Evolutionary conservation across 1,140 invertebrate species (phyloP).

Genomic region (Gonatopus flavifemur): DNA sequence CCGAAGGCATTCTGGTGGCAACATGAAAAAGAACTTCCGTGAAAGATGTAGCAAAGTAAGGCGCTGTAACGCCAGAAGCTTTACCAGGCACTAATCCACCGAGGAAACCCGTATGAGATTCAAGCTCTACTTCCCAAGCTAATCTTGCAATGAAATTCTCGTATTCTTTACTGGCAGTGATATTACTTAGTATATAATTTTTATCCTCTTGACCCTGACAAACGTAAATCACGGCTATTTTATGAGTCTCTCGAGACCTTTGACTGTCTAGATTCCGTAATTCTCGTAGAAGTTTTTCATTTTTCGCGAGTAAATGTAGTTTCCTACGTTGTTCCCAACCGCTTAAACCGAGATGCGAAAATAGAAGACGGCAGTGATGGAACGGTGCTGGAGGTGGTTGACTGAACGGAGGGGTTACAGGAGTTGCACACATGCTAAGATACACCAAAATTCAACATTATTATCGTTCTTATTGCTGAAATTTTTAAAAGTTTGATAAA

Average conservation of each 20-base stretch:
- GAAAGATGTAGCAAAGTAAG: conserved; percentile 94
- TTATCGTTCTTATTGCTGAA: conserved; percentile 1
- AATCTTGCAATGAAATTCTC: conserved; percentile 93
- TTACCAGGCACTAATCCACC: conserved; percentile 93
- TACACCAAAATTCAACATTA: background rate
- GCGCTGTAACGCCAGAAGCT: conserved; percentile 87
- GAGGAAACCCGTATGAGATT: conserved; percentile 93
- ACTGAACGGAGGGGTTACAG: conserved; percentile 42
- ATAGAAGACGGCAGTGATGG: conserved; percentile 82
- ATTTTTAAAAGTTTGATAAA: background rate
- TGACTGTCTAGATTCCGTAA: conserved; percentile 90
- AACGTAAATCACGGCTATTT: conserved; percentile 98
- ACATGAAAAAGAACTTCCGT: conserved; percentile 89
- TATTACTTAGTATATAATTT: conserved; percentile 78
- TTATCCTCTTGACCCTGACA: conserved; percentile 96
- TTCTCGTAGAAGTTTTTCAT: conserved; percentile 88
- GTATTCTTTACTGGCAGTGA: conserved; percentile 83
- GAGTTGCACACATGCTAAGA: conserved; percentile 42
- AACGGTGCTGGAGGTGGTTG: conserved; percentile 65
- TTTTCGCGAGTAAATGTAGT: conserved; percentile 86
- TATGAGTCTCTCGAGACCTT: conserved; percentile 93
- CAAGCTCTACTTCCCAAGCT: conserved; percentile 96
- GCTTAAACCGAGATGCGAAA: conserved; percentile 87
- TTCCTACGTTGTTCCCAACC: conserved; percentile 85
- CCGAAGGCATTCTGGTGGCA: conserved; percentile 94